phyloP scores from a whole-genome alignment of 2,113 vertebrate genomes.

The Serilophus lunatus region DNA sequence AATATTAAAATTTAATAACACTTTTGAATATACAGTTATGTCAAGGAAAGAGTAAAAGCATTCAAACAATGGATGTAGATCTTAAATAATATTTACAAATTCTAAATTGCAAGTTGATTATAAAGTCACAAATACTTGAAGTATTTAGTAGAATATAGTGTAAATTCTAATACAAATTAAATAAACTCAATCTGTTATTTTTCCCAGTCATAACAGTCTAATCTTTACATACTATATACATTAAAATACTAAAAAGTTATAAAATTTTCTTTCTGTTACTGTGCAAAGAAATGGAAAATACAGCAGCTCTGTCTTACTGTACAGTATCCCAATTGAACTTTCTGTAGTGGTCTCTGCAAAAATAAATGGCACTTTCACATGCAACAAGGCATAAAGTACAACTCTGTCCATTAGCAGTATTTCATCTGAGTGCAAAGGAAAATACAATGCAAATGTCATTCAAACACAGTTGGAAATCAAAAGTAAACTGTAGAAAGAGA shows the following conservation, averaged over 20 bases:
- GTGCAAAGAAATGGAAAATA: constrained; percentile 69
- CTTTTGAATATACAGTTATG: constrained; percentile 55
- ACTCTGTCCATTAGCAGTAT: background rate
- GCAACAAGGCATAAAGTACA: constrained; percentile 58
- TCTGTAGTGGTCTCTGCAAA: constrained; percentile 60
- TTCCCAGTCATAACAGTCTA: constrained; percentile 37
- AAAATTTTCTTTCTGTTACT: constrained; percentile 68
- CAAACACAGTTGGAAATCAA: background rate
- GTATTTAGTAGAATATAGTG: constrained; percentile 52
- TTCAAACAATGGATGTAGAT: constrained; percentile 41
- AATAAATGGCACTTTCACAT: constrained; percentile 72
- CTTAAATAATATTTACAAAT: constrained; percentile 51
- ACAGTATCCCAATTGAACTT: constrained; percentile 66
- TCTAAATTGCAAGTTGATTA: constrained; percentile 46
- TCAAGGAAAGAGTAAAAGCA: constrained; percentile 58
- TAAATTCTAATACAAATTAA: constrained; percentile 72
- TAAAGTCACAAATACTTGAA: constrained; percentile 65
- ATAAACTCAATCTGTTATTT: constrained; percentile 29
- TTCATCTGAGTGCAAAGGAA: constrained; percentile 37
- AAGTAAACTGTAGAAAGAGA: constrained; percentile 22
- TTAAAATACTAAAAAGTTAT: constrained; percentile 73
- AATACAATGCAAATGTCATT: background rate
- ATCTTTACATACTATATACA: constrained; percentile 64
- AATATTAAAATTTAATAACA: constrained; percentile 72
- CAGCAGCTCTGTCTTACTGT: constrained; percentile 67